Evolutionary conservation across 2,797 vertebrate genomes (phyloP).

Genomic region (Sebastes matsubarae): DNA sequence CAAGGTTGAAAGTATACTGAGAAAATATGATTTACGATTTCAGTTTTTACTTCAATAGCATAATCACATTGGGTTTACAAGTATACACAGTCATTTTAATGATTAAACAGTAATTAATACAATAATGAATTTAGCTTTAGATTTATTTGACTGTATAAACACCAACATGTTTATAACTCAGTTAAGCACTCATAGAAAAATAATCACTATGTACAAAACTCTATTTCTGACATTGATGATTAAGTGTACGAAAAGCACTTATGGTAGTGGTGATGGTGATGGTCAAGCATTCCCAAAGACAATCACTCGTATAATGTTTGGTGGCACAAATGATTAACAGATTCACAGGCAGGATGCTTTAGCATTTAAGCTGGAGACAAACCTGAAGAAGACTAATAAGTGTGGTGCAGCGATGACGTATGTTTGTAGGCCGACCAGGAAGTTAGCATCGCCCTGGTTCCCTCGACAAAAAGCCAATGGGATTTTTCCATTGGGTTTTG

Average conservation of each 20-base stretch:
- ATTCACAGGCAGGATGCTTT: not conserved
- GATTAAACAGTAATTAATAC: not conserved
- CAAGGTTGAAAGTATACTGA: not conserved
- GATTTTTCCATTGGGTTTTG: too few relatives aligned
- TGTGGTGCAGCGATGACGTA: too few relatives aligned
- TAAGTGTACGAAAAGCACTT: not conserved
- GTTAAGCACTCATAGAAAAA: not conserved
- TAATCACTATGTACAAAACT: constrained; percentile 1
- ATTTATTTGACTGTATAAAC: not conserved
- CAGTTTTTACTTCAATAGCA: not conserved
- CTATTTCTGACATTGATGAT: not conserved
- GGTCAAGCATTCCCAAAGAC: not conserved
- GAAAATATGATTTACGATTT: not conserved
- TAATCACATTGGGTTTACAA: not conserved
- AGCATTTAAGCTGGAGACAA: not conserved
- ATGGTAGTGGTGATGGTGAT: not conserved
- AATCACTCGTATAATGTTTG: not conserved
- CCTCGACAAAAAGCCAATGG: too few relatives aligned
- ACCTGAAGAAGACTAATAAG: not conserved
- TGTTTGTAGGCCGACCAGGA: too few relatives aligned
- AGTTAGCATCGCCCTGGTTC: too few relatives aligned
- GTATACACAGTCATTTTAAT: not conserved
- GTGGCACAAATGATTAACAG: not conserved
- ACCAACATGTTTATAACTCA: not conserved
- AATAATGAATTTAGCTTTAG: not conserved